Evolutionary conservation across 2,888 invertebrate genomes (phyloP), one percentile per base, ranked within the genome.

Genomic region (Clunio marinus): DNA sequence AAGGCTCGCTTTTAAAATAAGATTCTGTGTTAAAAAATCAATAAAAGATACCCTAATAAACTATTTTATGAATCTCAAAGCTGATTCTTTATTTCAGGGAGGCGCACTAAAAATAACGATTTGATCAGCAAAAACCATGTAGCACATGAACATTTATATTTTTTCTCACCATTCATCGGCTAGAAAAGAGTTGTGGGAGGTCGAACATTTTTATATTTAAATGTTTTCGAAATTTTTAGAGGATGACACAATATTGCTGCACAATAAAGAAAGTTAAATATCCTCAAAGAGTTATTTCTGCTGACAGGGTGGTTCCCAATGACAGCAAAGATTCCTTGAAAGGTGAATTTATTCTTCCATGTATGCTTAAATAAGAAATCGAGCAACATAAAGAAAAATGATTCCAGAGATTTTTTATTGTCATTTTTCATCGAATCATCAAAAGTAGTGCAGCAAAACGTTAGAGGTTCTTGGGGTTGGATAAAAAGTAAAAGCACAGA

Each of bases 221-320:
- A 32, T 5, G 35, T 32, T 32, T 32, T 32, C 13, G 35, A 13
- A 32, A 32, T 32, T 32, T 32, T 8, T 32, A 51, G 17, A 51
- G n/a, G n/a, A 41, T 10, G 35, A 46, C 46, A 27, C 27, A 63
- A 63, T 28, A 45, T 63, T 63, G 24, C 28, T 60, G 60, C 45
- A 41, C 25, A 27, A 63, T 63, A 63, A 63, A 59, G 27, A 8
- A 35, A 32, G 28, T 22, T 32, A 15, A 63, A 27, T 27, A 57
- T 57, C 27, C 25, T 27, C 17, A 57, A 51, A 51, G 51, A 37
- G 60, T 63, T 41, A 27, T 28, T 46, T 63, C 46, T 63, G 63
- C 46, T 63, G 63, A 63, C 63, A 46, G 57, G 27, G 25, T 20
- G 57, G 25, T 5, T 51, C 15, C 51, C 5, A 3, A 20, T 51